phyloP scores from a whole-genome alignment of 2,888 invertebrate species.

The Parnassius smintheus region DNA sequence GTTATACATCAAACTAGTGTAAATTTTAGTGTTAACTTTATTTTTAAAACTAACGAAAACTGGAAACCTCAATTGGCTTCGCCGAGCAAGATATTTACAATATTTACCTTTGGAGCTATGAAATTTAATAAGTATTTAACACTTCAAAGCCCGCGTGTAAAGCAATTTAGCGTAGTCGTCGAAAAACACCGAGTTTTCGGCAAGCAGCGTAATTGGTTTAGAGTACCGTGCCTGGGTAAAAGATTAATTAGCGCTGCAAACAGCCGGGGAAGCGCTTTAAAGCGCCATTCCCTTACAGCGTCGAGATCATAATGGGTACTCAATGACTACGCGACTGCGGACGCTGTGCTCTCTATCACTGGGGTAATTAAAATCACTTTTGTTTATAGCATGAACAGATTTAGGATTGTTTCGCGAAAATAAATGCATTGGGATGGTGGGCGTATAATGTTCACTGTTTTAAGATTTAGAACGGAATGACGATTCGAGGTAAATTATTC shows the following conservation, averaged over 20 bases:
- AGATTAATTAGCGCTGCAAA: conserved; percentile 76
- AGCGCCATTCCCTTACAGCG: conserved; percentile 46
- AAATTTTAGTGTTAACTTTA: no score
- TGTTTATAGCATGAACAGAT: conserved; percentile 15
- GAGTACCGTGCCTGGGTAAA: conserved; percentile 60
- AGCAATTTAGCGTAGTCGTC: conserved; percentile 72
- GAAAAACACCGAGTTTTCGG: conserved; percentile 76
- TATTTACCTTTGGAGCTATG: conserved; percentile 67
- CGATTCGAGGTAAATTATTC: conserved; percentile 37
- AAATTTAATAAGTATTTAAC: conserved; percentile 79
- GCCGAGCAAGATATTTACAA: conserved; percentile 46
- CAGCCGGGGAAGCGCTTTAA: conserved; percentile 61
- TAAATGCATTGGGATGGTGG: conserved; percentile 37
- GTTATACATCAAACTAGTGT: no score
- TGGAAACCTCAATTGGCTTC: conserved; percentile 19
- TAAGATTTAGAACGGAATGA: conserved; percentile 40
- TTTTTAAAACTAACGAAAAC: not conserved
- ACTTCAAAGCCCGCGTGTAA: conserved; percentile 74
- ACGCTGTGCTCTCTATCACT: conserved; percentile 32
- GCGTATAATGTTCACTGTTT: conserved; percentile 41
- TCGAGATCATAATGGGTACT: conserved; percentile 46
- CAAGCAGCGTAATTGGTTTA: conserved; percentile 73
- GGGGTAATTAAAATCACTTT: conserved; percentile 22
- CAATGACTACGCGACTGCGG: conserved; percentile 27
- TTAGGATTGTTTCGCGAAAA: conserved; percentile 17